These are phyloP conservation scores for Campylorhamphus procurvoides DNA, from an alignment of 2,113 vertebrate genomes.

Conservation along the genomic window DNA sequence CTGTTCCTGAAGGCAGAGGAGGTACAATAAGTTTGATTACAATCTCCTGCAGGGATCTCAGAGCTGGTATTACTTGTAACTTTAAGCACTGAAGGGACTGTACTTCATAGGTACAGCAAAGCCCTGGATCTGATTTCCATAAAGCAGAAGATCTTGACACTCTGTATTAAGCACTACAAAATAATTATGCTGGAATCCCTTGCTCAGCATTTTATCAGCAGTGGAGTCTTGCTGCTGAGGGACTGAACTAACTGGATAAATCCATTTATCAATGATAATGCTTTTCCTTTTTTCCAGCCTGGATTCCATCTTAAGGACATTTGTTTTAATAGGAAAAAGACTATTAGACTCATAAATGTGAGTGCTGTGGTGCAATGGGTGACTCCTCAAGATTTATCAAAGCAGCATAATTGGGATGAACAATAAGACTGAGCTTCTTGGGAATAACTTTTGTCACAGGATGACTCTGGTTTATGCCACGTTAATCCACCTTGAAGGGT, in stretches of 20 bases:
- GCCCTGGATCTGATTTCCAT: neutral
- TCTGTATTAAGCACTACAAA: neutral
- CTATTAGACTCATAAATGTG: conserved; percentile 67
- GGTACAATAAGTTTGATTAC: neutral
- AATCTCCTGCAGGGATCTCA: neutral
- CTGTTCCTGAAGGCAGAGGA: neutral
- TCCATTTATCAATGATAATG: conserved; percentile 56
- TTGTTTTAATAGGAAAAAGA: conserved; percentile 61
- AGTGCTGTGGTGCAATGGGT: conserved; percentile 20
- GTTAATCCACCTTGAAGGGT: neutral
- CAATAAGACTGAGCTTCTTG: neutral
- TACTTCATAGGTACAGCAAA: neutral
- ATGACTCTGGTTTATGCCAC: neutral
- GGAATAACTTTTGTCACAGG: neutral
- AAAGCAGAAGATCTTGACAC: neutral
- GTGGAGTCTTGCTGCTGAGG: neutral
- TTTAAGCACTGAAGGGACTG: neutral
- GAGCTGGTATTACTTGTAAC: neutral
- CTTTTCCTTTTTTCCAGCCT: conserved; percentile 39
- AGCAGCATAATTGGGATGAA: conserved; percentile 55
- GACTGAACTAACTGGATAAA: conserved; percentile 8
- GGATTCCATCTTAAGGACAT: conserved; percentile 63
- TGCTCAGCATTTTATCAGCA: conserved; percentile 43
- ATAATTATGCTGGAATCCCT: conserved; percentile 5
- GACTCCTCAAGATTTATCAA: conserved; percentile 54